These are phyloP conservation scores for Nettapus auritus DNA, from an alignment of 2,113 vertebrate species.

Conservation along the genomic window DNA sequence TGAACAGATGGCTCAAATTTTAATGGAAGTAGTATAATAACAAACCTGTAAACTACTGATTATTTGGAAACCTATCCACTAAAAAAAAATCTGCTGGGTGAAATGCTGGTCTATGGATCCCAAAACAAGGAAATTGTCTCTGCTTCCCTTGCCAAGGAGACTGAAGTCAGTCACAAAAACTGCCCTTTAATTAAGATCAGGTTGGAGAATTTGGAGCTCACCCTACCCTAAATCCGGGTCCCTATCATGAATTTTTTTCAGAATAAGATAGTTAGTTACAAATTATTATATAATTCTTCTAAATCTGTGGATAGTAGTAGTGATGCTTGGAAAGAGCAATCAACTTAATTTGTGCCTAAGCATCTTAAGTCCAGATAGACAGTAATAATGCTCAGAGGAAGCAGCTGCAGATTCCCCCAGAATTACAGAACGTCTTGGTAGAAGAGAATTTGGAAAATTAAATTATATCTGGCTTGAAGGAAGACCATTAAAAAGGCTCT, in stretches of 20 bases:
- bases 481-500: not conserved
- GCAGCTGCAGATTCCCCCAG: not conserved
- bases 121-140: not conserved
- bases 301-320: not conserved
- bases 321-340: not conserved
- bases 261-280: not conserved
- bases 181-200: not conserved
- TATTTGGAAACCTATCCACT: not conserved
- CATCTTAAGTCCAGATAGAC: not conserved
- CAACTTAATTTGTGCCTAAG: not conserved
- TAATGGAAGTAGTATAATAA: not conserved
- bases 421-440: not conserved
- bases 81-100: not conserved
- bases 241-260: not conserved
- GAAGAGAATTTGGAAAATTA: not conserved
- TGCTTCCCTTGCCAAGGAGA: not conserved
- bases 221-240: not conserved
- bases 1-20: not conserved
- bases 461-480: not conserved
- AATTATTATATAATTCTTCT: not conserved
- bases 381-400: constrained; percentile 11
- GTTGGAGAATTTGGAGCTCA: not conserved
- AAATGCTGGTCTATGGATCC: not conserved
- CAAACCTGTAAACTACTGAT: not conserved
- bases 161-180: not conserved